A percentile compares a stretch with the other conserved stretches of the same genome.
phyloP scores from a whole-genome alignment of 2,888 invertebrate genomes.

The Hydrotaea diabolus region DNA sequence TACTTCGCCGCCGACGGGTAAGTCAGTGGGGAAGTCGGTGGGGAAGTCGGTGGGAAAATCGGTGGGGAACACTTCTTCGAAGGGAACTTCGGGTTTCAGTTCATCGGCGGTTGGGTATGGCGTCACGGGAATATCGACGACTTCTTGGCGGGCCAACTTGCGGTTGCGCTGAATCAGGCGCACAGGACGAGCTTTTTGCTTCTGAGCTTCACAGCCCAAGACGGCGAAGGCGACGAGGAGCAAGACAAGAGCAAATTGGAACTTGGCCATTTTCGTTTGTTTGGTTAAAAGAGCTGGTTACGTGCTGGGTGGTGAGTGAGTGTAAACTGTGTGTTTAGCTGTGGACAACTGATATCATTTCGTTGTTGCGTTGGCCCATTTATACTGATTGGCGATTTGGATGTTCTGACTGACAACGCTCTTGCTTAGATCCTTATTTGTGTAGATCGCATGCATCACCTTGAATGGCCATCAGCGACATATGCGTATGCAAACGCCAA shows the following conservation, averaged over 20 bases:
- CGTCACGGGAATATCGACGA: slow-evolving; percentile 58
- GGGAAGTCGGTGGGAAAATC: slow-evolving; percentile 53
- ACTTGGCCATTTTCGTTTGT: slow-evolving; percentile 73
- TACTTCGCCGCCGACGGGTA: slow-evolving; percentile 42
- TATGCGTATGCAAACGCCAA: slow-evolving; percentile 37
- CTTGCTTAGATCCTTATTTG: slow-evolving; percentile 63
- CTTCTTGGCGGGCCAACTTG: slow-evolving; percentile 66
- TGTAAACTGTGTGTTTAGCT: slow-evolving; percentile 45
- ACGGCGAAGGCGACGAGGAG: slow-evolving; percentile 67
- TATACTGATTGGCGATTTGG: slow-evolving; percentile 44
- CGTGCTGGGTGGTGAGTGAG: neutral
- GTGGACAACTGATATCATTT: slow-evolving; percentile 58
- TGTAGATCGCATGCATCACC: slow-evolving; percentile 45
- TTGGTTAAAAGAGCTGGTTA: slow-evolving; percentile 11
- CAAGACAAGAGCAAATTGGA: slow-evolving; percentile 69
- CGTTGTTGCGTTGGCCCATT: slow-evolving; percentile 39
- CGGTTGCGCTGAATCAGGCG: slow-evolving; percentile 59
- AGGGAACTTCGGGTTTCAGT: slow-evolving; percentile 66
- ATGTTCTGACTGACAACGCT: slow-evolving; percentile 7
- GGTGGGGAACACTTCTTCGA: slow-evolving; percentile 56
- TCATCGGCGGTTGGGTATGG: slow-evolving; percentile 68
- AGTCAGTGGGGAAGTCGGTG: slow-evolving; percentile 49
- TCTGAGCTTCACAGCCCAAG: slow-evolving; percentile 51
- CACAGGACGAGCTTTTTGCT: slow-evolving; percentile 55
- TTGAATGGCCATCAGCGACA: slow-evolving; percentile 58